Evolutionary conservation across 2,113 vertebrate species (phyloP).

Genomic region (Crotalus horridus): DNA sequence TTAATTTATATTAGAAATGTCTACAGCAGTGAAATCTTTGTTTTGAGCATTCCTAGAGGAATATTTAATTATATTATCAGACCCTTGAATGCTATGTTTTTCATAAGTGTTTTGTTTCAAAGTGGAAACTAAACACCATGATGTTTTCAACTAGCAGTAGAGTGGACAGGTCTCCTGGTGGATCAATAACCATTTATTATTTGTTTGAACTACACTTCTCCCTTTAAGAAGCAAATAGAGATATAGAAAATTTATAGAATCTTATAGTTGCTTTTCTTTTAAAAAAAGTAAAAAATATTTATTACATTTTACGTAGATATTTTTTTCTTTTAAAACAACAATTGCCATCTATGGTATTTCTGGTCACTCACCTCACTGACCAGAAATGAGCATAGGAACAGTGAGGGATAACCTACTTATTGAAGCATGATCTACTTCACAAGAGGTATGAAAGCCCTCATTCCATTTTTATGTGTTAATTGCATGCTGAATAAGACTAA

Average conservation of each 20-base stretch:
- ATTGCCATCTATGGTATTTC: not conserved
- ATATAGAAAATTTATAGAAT: conserved; percentile 1
- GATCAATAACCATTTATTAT: not conserved
- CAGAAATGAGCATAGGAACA: not conserved
- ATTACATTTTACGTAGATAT: not conserved
- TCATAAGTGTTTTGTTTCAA: not conserved
- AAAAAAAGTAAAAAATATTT: not conserved
- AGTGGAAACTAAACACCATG: not conserved
- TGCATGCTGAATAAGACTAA: conserved; percentile 35
- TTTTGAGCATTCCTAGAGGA: not conserved
- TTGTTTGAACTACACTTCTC: no score
- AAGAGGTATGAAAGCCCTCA: conserved; percentile 7
- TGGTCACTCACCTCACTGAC: not conserved
- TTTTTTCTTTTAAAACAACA: not conserved
- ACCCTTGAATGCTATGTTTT: not conserved
- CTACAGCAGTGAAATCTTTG: not conserved
- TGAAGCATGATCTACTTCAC: not conserved
- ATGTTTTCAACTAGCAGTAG: not conserved
- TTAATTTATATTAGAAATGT: not conserved
- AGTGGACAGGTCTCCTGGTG: not conserved
- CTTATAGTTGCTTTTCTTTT: not conserved
- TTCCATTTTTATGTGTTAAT: conserved; percentile 26
- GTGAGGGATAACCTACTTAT: conserved; percentile 10
- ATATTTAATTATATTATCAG: not conserved
- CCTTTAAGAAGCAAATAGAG: conserved; percentile 1